phyloP scores from a whole-genome alignment of 2,113 vertebrate species.

The Hippolais icterina region DNA sequence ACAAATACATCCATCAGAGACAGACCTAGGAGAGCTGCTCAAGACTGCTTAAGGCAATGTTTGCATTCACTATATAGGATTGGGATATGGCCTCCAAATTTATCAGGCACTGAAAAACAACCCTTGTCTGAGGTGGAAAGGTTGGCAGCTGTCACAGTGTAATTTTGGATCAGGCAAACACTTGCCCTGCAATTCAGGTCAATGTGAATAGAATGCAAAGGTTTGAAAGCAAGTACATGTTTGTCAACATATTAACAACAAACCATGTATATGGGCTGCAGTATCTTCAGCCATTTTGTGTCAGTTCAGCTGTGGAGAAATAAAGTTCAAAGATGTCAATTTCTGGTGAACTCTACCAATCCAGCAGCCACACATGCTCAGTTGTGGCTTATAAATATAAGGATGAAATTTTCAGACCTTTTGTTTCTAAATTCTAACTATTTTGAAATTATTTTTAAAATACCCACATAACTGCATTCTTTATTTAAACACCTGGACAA shows the following conservation, averaged over 20 bases:
- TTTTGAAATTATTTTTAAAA: neutral
- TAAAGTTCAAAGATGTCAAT: neutral
- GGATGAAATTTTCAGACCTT: neutral
- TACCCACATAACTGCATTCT: neutral
- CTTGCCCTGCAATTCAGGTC: neutral
- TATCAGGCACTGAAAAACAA: neutral
- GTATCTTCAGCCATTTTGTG: neutral
- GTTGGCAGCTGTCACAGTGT: neutral
- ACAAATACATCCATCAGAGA: neutral
- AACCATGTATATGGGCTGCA: neutral
- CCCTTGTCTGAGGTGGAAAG: neutral
- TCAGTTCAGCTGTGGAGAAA: neutral
- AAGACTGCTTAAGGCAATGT: neutral
- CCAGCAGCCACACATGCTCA: neutral
- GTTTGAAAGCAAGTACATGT: neutral
- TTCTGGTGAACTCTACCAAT: neutral
- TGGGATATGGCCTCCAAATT: neutral
- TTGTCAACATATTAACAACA: neutral
- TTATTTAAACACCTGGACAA: neutral
- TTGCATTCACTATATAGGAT: neutral
- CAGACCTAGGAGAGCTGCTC: neutral
- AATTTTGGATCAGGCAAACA: neutral
- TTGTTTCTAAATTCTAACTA: neutral
- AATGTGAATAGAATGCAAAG: neutral
- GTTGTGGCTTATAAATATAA: neutral